Base-by-base conservation (phyloP, 2,113 vertebrate genomes). In the Riparia riparia region DNA sequence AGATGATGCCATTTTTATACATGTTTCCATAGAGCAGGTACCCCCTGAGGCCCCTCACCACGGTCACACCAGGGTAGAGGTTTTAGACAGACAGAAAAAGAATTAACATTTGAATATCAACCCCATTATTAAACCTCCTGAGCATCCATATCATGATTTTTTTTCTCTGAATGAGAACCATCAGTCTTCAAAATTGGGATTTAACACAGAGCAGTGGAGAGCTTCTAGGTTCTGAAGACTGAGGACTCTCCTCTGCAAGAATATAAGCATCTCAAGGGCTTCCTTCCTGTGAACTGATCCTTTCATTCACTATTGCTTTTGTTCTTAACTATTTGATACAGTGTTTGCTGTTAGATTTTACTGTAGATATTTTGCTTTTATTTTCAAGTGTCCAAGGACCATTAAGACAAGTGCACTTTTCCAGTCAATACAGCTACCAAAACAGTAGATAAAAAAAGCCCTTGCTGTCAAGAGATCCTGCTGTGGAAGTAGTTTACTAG, bases 51-150 rank as follows among this genome's bases (percentile, higher is more conserved):
- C 15, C 15, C 10, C 19, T 44, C 12, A 56, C 41, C 6, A 3
- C 32, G 57, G 34, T 82, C 20, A 28, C 15, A 57, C 15, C 0
- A 0, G 5, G 37, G 4, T 89, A 66, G 7, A 68, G 13, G 17
- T 20, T 79, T 80, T 39, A 90, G 63, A 21, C 20, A 58, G 58
- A 26, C 8, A 53, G 71, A 64, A 86, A 42, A 87, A 51, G 6
- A 42, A 58, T 26, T 9, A 84, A 47, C 26, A 41, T 37, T 64
- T 13, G 16, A 82, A 72, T 29, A 20, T 1, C 6, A 54, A 49
- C 4, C 5, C 12, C 44, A 29, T 42, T 7, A 3, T 50, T 54
- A 69, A 34, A 49, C 41, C 14, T 86, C 41, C 21, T 29, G 2
- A 31, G 26, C 61, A 13, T 45, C 21, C 12, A 11, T 37, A 69